Evolutionary conservation across 2,113 vertebrate genomes (phyloP).

Genomic region (Chloropsis hardwickii): DNA sequence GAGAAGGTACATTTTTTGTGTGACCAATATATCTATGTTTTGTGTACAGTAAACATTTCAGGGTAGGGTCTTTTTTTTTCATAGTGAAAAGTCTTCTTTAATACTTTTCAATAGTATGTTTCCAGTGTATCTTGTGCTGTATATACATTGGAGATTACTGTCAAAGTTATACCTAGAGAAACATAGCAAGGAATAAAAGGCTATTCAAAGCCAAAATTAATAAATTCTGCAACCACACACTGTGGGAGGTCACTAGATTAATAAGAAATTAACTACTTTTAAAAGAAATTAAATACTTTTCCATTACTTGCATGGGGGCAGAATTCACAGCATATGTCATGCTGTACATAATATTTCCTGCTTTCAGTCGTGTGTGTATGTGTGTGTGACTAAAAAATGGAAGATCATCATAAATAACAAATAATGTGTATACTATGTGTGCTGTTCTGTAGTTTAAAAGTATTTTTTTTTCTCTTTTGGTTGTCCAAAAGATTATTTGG

Average conservation of each 20-base stretch:
- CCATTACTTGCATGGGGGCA: neutral
- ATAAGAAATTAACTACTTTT: neutral
- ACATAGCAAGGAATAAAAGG: neutral
- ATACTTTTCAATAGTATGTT: neutral
- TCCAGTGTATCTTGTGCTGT: neutral
- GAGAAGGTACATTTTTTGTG: neutral
- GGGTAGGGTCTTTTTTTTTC: neutral
- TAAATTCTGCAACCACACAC: neutral
- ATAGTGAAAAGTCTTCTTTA: neutral
- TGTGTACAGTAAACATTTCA: neutral
- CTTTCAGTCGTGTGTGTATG: neutral
- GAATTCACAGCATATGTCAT: rapidly evolving
- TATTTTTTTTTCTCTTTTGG: neutral
- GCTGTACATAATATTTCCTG: rapidly evolving
- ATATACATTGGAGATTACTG: neutral
- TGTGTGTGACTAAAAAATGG: neutral
- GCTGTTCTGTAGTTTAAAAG: neutral
- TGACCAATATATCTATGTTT: neutral
- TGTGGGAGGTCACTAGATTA: neutral
- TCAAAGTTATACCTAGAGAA: neutral
- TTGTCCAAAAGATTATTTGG: neutral
- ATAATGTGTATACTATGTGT: neutral
- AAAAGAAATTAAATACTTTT: too few relatives aligned
- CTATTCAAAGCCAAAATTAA: neutral
- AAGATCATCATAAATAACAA: neutral